phyloP scores from a whole-genome alignment of 2,888 invertebrate genomes.

The Augochlorella aurata region DNA sequence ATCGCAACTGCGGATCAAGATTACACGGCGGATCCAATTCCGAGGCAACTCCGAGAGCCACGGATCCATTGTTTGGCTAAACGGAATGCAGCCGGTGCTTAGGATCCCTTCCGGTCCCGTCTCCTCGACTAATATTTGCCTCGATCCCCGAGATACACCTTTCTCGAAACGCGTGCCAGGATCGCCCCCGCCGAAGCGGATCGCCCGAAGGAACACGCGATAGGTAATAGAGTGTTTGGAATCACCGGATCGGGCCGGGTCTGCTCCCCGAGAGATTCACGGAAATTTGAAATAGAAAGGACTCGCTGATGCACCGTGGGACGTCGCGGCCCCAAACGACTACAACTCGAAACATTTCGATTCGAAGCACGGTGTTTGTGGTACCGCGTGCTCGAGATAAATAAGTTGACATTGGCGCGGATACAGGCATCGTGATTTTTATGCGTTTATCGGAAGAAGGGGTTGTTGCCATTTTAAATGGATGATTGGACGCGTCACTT shows the following conservation, averaged over 20 bases:
- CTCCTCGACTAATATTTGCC: slow-evolving; percentile 34
- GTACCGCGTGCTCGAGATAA: too few relatives aligned
- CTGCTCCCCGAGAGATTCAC: background rate
- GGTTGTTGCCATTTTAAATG: too few relatives aligned
- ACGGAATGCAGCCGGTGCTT: slow-evolving; percentile 25
- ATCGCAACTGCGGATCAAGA: slow-evolving; percentile 36
- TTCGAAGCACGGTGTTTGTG: background rate
- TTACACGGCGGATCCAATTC: slow-evolving; percentile 28
- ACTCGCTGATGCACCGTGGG: background rate
- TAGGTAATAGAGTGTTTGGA: background rate
- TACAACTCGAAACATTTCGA: background rate
- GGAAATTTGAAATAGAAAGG: slow-evolving; percentile 1
- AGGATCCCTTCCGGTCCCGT: slow-evolving; percentile 13
- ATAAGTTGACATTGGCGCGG: too few relatives aligned
- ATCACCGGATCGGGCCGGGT: too few relatives aligned
- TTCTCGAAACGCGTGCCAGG: background rate
- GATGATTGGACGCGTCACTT: too few relatives aligned
- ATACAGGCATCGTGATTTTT: too few relatives aligned
- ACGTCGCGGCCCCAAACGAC: background rate
- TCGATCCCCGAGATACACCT: background rate
- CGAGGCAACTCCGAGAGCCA: background rate
- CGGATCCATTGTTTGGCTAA: slow-evolving; percentile 13
- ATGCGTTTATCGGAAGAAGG: too few relatives aligned
- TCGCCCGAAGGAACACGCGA: background rate
- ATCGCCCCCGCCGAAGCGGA: background rate